These are phyloP conservation scores for Gandaritis pyraliata DNA, from an alignment of 2,888 invertebrate genomes.

Conservation along the genomic window DNA sequence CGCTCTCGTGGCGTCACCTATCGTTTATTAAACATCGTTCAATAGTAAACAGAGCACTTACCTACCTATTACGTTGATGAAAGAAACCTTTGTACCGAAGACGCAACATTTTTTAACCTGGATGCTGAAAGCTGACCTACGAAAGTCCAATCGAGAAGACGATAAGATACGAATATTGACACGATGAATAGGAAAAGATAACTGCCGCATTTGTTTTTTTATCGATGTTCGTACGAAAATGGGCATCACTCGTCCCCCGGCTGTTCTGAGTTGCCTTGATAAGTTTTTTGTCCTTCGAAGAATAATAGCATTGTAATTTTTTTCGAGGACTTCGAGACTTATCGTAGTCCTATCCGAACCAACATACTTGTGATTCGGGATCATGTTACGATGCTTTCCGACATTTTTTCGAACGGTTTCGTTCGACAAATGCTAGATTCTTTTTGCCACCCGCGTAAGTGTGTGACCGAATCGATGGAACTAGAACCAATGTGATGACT, in stretches of 20 bases:
- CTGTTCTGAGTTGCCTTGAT: conserved; percentile 54
- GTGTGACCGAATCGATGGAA: no score
- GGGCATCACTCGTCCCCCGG: conserved; percentile 45
- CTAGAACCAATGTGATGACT: no score
- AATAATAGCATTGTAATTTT: conserved; percentile 65
- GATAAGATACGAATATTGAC: no score
- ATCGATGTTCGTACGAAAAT: conserved; percentile 35
- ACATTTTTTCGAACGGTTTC: not conserved
- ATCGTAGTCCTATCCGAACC: conserved; percentile 58
- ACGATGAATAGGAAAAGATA: conserved; percentile 17
- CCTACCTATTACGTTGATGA: conserved; percentile 2
- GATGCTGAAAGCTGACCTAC: no score
- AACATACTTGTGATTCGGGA: conserved; percentile 32
- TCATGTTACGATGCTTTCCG: conserved; percentile 32
- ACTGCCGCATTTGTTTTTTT: conserved; percentile 12
- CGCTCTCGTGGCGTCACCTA: conserved; percentile 17
- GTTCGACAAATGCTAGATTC: not conserved
- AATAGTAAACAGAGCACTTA: conserved; percentile 15
- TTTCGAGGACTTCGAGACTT: conserved; percentile 52
- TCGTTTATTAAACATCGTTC: conserved; percentile 16
- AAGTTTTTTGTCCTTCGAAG: conserved; percentile 55
- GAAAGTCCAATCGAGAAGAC: no score
- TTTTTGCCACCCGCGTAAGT: not conserved
- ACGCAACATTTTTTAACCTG: no score
- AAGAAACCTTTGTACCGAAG: no score